Percentiles rank a stretch among this genome's conserved stretches.
phyloP scores from a whole-genome alignment of 2,888 invertebrate species.

The Cephus runcator region DNA sequence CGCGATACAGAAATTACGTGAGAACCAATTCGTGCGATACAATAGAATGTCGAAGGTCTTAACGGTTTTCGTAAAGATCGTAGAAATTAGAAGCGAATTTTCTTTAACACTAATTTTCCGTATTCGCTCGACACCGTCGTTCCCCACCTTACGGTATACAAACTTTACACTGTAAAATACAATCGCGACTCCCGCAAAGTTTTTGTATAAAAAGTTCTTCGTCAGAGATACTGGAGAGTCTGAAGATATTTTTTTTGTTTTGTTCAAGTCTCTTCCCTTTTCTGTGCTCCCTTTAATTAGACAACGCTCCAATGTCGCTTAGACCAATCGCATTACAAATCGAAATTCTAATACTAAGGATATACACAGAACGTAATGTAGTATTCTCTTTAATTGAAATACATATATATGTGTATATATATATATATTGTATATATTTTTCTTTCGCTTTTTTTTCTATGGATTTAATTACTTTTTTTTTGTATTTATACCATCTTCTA shows the following conservation, averaged over 20 bases:
- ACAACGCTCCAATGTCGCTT: not conserved
- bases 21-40: not conserved
- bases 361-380: not conserved
- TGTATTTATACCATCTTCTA: not conserved
- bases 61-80: not conserved
- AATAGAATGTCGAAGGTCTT: not conserved
- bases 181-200: not conserved
- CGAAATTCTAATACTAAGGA: not conserved
- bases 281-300: not conserved
- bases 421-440: not conserved
- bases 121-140: not conserved
- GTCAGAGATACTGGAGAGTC: not conserved
- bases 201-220: slow-evolving; percentile 4
- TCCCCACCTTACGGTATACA: not conserved
- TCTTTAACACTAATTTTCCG: not conserved
- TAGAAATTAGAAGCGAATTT: not conserved
- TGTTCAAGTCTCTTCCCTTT: not conserved
- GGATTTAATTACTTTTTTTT: not conserved
- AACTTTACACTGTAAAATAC: slow-evolving; percentile 7
- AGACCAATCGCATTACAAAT: not conserved
- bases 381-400: not conserved
- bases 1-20: not conserved
- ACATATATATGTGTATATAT: not conserved
- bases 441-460: not conserved
- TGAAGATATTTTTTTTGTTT: not conserved